phyloP scores from a whole-genome alignment of 2,797 vertebrate species.

The Pipistrellus nathusii region DNA sequence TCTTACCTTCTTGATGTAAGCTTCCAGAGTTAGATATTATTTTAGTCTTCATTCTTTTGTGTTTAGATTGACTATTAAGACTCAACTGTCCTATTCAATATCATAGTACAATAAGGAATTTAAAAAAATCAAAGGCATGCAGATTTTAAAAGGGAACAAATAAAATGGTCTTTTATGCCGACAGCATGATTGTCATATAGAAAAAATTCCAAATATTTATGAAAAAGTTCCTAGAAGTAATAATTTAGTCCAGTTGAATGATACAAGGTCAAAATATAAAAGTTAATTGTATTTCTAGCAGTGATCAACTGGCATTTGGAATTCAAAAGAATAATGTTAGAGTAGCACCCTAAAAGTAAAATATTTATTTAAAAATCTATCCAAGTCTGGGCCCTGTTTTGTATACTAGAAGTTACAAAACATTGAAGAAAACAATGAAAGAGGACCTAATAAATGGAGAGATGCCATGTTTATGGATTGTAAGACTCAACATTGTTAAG shows the following conservation, averaged over 20 bases:
- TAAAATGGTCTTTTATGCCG: not conserved
- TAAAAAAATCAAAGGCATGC: not conserved
- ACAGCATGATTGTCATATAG: not conserved
- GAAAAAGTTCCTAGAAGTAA: slow-evolving; percentile 15
- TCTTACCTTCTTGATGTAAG: not conserved
- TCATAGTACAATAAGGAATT: not conserved
- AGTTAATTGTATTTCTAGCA: not conserved
- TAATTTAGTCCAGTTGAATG: not conserved
- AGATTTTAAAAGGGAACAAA: slow-evolving; percentile 32
- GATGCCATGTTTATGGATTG: not conserved
- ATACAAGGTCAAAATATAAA: not conserved
- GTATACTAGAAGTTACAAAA: not conserved
- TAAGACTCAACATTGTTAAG: not conserved
- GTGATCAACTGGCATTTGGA: not conserved
- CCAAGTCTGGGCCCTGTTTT: not conserved
- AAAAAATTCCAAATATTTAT: not conserved
- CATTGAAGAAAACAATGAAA: not conserved
- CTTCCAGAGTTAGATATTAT: not conserved
- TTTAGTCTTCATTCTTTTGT: not conserved
- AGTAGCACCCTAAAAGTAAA: not conserved
- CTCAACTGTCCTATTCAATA: not conserved
- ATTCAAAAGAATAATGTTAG: not conserved
- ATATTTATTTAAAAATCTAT: not conserved
- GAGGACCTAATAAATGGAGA: not conserved
- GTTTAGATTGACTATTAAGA: slow-evolving; percentile 41